Percentiles rank a stretch among this genome's conserved stretches.
Conservation (phyloP, 2,888 invertebrate genomes). For the Alsophila aescularia region DNA sequence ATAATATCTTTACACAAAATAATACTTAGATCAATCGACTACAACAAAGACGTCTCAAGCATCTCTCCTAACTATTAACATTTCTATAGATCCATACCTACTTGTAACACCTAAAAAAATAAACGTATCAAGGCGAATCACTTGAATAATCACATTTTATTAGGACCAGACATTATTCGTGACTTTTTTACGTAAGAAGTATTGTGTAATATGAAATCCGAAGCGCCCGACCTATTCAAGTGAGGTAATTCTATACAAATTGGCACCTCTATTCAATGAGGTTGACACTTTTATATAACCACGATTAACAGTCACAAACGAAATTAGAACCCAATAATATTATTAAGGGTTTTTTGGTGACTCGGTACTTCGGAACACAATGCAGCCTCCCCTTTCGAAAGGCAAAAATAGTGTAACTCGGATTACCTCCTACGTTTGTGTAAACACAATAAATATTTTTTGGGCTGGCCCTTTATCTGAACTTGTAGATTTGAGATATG, state of each 20-base stretch:
- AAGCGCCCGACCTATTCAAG: constrained; percentile 60
- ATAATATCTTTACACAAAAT: too few species aligned
- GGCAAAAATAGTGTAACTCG: constrained; percentile 67
- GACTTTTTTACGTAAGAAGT: constrained; percentile 34
- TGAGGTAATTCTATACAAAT: constrained; percentile 75
- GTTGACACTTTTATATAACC: constrained; percentile 81
- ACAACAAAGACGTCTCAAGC: constrained; percentile 12
- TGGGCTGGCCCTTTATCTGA: constrained; percentile 63
- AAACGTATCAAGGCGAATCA: constrained; percentile 24
- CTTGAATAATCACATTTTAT: constrained; percentile 43
- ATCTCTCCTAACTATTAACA: constrained; percentile 17
- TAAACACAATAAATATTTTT: constrained; percentile 83
- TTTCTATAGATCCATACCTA: constrained; percentile 8
- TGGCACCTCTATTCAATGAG: constrained; percentile 74
- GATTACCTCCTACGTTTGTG: constrained; percentile 83
- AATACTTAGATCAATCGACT: neutral
- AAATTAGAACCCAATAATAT: constrained; percentile 85
- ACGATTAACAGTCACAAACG: constrained; percentile 81
- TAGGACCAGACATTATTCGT: constrained; percentile 36
- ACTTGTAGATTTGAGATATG: constrained; percentile 53
- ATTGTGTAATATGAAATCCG: constrained; percentile 73
- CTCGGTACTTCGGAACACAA: constrained; percentile 47
- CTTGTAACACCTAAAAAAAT: constrained; percentile 25
- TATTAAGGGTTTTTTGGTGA: constrained; percentile 64
- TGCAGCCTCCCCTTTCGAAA: constrained; percentile 57